Evolutionary conservation across 2,113 vertebrate genomes (phyloP), one percentile per base, ranked within the genome.

Genomic region (Phrynosoma blainvillii): DNA sequence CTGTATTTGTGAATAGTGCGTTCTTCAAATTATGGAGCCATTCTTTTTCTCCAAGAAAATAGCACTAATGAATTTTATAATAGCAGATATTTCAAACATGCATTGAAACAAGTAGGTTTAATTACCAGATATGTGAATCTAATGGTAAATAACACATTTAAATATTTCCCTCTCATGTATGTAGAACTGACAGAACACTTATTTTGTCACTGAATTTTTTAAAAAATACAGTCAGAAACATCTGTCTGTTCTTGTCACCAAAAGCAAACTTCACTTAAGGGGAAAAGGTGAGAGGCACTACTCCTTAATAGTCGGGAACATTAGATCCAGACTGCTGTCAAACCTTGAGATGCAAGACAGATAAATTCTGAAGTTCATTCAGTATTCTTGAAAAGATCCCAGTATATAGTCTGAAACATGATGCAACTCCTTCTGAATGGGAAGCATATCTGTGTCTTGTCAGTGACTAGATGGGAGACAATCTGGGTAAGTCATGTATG

Each of bases 11-110:
- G 76, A 86, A 89, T 88, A 82, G 68, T 62, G 16, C 18, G 14
- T 62, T 88, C 89, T 76, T 87, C 88, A 40, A 88, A 59, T 32
- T 89, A 79, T 76, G 66, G 87, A 87, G 65, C 71, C 73, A 23
- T 93, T 91, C n/a, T 77, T 94, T 88, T 82, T 82, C 40, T 9
- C 88, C 71, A 9, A 21, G 81, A 70, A 87, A 87, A 89, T 82
- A 82, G 47, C 87, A 92, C 0, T 25, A 47, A 56, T 93, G 78
- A 85, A 90, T 59, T 90, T 92, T 82, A n/a, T 88, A 12, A 75
- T 87, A 89, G 79, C 54, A 92, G 70, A 92, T 91, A 89, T 81
- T 78, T 86, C 75, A 76, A 85, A 93, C 13, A 87, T 88, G 74
- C 88, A 76, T 89, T 86, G 84, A 56, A 93, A 91, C 80, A 80